phyloP scores from a whole-genome alignment of 2,797 vertebrate species.

The Enteromius radiatus region DNA sequence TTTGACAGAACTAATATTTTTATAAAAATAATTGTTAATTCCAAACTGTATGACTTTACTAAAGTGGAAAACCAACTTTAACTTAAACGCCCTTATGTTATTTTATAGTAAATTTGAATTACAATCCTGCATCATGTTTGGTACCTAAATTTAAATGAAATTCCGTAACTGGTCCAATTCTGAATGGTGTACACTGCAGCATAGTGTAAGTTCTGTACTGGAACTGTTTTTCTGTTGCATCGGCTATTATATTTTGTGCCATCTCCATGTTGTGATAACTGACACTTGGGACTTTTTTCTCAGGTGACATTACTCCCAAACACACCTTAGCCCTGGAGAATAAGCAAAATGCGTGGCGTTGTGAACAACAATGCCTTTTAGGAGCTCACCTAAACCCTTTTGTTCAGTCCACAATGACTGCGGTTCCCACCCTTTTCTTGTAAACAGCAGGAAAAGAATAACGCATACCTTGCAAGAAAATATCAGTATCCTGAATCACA shows the following conservation, averaged over 20 bases:
- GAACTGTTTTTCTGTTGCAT: not conserved
- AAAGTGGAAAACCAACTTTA: not conserved
- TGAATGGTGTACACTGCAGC: not conserved
- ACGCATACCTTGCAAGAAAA: slow-evolving; percentile 69
- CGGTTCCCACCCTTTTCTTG: slow-evolving; percentile 67
- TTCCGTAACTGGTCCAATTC: not conserved
- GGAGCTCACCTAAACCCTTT: slow-evolving; percentile 65
- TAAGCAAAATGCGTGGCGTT: slow-evolving; percentile 37
- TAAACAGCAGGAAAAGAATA: slow-evolving; percentile 67
- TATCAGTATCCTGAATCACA: slow-evolving; percentile 62
- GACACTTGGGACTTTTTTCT: slow-evolving; percentile 24
- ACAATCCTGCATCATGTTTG: not conserved
- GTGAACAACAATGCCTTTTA: slow-evolving; percentile 62
- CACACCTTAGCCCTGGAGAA: slow-evolving; percentile 41
- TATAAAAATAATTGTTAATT: not conserved
- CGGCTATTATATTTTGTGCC: not conserved
- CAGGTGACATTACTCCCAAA: slow-evolving; percentile 34
- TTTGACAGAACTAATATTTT: no score
- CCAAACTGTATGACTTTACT: not conserved
- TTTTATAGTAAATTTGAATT: not conserved
- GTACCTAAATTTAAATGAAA: not conserved
- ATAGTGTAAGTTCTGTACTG: not conserved
- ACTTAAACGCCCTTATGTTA: not conserved
- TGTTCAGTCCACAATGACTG: slow-evolving; percentile 64
- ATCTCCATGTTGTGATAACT: slow-evolving; percentile 39